These are phyloP conservation scores for Parapristionchus giblindavisi DNA, from an alignment of 2,888 invertebrate genomes.

Conservation along the genomic window DNA sequence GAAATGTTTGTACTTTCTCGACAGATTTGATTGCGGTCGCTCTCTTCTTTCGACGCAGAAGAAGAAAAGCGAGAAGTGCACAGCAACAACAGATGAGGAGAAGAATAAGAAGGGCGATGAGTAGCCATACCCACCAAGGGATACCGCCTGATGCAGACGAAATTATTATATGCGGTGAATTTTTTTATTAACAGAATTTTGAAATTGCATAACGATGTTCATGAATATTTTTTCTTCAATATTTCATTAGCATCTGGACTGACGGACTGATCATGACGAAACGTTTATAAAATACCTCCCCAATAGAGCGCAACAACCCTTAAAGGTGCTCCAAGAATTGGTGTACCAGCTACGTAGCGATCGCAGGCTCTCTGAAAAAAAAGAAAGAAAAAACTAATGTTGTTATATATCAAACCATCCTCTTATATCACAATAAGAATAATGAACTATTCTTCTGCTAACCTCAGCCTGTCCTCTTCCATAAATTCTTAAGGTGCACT, in stretches of 20 bases:
- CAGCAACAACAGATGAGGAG: conserved; percentile 31
- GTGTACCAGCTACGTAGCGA: neutral
- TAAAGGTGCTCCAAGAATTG: neutral
- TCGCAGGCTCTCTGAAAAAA: conserved; percentile 20
- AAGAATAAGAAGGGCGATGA: conserved; percentile 26
- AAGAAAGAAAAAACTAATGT: neutral
- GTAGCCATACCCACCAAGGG: conserved; percentile 37
- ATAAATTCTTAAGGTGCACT: conserved; percentile 1
- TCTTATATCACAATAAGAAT: no score
- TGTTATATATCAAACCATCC: no score
- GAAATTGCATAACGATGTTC: neutral
- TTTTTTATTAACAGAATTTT: neutral
- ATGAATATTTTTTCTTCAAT: neutral
- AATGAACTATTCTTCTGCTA: no score
- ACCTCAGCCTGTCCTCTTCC: neutral
- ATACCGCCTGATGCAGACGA: neutral
- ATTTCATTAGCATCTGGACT: neutral
- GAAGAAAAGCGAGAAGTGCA: conserved; percentile 12
- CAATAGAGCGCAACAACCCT: neutral
- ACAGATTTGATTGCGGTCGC: no score
- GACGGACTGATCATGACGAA: neutral
- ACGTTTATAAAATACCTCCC: conserved; percentile 11
- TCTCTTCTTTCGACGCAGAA: conserved; percentile 22
- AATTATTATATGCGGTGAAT: neutral
- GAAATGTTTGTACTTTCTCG: no score